phyloP scores from a whole-genome alignment of 2,113 vertebrate genomes.

The Struthidea cinerea region DNA sequence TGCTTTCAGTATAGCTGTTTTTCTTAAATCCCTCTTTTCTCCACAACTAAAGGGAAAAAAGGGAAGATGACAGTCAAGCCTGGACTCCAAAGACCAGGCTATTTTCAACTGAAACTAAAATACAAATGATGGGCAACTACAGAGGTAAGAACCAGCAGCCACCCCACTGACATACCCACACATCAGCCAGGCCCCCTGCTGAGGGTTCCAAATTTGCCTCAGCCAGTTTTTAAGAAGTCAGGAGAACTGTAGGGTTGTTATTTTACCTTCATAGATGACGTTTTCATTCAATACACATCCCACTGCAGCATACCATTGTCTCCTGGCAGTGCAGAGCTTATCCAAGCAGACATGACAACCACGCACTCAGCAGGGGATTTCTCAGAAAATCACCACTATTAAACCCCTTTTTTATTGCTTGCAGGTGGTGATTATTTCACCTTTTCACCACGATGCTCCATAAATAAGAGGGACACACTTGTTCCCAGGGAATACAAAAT shows the following conservation, averaged over 20 bases:
- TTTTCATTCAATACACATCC: constrained; percentile 9
- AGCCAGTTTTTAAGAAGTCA: background rate
- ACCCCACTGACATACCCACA: rapidly evolving
- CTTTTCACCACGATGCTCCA: background rate
- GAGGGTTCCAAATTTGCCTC: background rate
- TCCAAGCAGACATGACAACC: background rate
- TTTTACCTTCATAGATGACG: background rate
- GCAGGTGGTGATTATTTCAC: background rate
- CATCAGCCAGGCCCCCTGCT: background rate
- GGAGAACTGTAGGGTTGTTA: background rate
- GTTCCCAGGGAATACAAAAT: background rate
- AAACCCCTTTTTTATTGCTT: background rate
- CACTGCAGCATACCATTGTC: background rate
- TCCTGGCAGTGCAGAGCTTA: background rate
- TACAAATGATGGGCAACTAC: background rate
- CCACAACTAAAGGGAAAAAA: background rate
- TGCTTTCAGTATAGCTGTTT: rapidly evolving
- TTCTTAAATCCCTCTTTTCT: background rate
- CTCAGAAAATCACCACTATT: background rate
- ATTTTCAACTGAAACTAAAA: background rate
- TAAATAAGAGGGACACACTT: background rate
- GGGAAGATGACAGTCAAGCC: background rate
- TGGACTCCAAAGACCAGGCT: background rate
- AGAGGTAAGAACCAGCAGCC: background rate
- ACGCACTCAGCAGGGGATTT: background rate